These are phyloP conservation scores for Metellina segmentata DNA, from an alignment of 2,888 invertebrate species.

Conservation along the genomic window DNA sequence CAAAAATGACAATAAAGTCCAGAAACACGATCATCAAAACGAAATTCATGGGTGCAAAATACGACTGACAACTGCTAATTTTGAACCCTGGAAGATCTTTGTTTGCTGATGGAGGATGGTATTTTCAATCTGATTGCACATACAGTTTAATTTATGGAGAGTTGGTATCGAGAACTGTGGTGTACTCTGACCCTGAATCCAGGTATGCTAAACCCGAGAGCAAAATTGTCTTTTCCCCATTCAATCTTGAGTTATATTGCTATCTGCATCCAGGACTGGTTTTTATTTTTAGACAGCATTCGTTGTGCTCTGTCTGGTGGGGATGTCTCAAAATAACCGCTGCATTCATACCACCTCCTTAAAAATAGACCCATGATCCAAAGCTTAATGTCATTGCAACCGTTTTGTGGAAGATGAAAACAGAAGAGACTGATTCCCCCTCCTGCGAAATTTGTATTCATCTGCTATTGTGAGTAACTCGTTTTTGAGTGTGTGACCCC, in stretches of 20 bases:
- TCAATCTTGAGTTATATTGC: slow-evolving; percentile 36
- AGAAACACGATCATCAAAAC: no score
- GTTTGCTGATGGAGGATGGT: no score
- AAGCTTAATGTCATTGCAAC: slow-evolving; percentile 75
- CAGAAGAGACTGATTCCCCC: slow-evolving; percentile 18
- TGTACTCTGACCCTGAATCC: not conserved
- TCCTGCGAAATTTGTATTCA: not conserved
- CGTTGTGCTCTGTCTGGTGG: slow-evolving; percentile 70
- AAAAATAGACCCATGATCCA: slow-evolving; percentile 63
- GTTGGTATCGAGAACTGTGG: no score
- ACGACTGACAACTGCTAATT: no score
- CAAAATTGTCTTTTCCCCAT: slow-evolving; percentile 3
- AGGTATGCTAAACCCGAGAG: slow-evolving; percentile 9
- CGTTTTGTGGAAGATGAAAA: slow-evolving; percentile 65
- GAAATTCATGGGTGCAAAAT: no score
- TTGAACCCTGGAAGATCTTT: no score
- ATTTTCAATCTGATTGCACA: no score
- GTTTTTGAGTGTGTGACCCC: not conserved
- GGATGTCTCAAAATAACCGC: slow-evolving; percentile 64
- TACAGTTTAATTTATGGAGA: no score
- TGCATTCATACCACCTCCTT: slow-evolving; percentile 69
- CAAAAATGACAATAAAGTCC: no score
- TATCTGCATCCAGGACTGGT: slow-evolving; percentile 40
- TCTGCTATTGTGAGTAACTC: not conserved
- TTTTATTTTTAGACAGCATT: slow-evolving; percentile 69